Base-by-base conservation (phyloP, 2,888 invertebrate species). In the Dusona sp. region DNA sequence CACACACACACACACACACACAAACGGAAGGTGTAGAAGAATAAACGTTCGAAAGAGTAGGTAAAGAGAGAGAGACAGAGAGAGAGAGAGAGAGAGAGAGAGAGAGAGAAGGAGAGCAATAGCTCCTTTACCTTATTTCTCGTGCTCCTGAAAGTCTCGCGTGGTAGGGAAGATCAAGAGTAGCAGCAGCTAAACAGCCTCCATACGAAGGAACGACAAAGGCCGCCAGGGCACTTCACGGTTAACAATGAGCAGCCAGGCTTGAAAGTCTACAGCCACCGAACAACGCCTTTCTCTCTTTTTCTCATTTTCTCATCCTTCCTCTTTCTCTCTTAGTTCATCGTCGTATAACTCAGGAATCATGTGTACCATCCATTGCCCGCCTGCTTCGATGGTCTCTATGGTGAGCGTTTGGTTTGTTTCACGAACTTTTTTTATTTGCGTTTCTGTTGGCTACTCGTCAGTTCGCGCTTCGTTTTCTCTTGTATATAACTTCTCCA, bases 231-330 rank as follows among this genome's bases (percentile, higher is more conserved):
- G 78, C 67, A 74, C 85, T 87, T 88, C 87, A 79, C 79, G 88
- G 80, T 88, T 86, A 89, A 90, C 90, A 90, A 90, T 90, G 88
- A 90, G 87, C 90, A 87, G 87, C 88, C 89, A 83, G 84, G 85
- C 88, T 88, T 87, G 88, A 89, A 88, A 87, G 84, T 85, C 82
- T 81, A 79, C 81, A 77, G 87, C 87, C 87, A 84, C 84, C 85
- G 84, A 84, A 81, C 89, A 88, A 90, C 88, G 89, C 87, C 85
- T 88, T 33, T 42, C 45, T 79, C 25, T 57, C 70, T 57, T 19
- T 68, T 13, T 29, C 54, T 67, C 68, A 22, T 75, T 64, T 38
- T 61, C 74, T 64, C 45, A 61, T 29, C 22, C 36, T 78, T 33
- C 13, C 64, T 45, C 45, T 42, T 36, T 65, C 42, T 19, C 70